Percentiles rank a stretch among this genome's conserved stretches.
These are phyloP conservation scores for Cricetomys ansorgei DNA, from an alignment of 2,113 vertebrate genomes.

Conservation along the genomic window DNA sequence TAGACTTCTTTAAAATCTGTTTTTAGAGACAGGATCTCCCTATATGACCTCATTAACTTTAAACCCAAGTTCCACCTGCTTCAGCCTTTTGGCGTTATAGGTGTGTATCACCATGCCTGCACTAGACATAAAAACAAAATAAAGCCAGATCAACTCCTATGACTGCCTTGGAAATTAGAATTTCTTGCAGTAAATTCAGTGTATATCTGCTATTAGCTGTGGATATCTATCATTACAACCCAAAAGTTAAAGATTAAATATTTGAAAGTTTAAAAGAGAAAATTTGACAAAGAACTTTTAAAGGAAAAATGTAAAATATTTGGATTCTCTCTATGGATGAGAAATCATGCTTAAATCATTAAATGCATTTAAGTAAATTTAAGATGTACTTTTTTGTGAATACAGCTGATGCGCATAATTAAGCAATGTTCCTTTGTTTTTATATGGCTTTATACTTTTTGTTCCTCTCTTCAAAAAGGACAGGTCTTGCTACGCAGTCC, in stretches of 20 bases:
- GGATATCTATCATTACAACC: not conserved
- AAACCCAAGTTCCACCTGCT: not conserved
- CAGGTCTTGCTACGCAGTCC: not conserved
- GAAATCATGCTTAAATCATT: not conserved
- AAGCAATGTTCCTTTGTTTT: not conserved
- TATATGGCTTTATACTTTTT: not conserved
- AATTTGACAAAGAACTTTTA: not conserved
- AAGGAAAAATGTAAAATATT: slow-evolving; percentile 8
- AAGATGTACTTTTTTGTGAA: slow-evolving; percentile 26
- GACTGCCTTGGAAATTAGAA: not conserved
- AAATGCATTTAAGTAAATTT: not conserved
- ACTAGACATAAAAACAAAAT: not conserved
- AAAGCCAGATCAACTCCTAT: not conserved
- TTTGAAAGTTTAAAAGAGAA: slow-evolving; percentile 6
- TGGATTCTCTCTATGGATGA: not conserved
- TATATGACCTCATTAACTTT: not conserved
- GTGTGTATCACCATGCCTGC: not conserved
- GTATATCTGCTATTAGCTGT: not conserved
- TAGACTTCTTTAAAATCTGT: not conserved
- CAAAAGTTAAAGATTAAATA: slow-evolving; percentile 43
- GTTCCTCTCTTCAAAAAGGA: not conserved
- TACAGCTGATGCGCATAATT: not conserved
- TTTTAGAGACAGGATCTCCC: not conserved
- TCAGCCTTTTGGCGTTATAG: not conserved
- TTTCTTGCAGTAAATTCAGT: not conserved